Evolutionary conservation across 2,888 invertebrate species (phyloP).

Genomic region (Macrosoma leucophasiata): DNA sequence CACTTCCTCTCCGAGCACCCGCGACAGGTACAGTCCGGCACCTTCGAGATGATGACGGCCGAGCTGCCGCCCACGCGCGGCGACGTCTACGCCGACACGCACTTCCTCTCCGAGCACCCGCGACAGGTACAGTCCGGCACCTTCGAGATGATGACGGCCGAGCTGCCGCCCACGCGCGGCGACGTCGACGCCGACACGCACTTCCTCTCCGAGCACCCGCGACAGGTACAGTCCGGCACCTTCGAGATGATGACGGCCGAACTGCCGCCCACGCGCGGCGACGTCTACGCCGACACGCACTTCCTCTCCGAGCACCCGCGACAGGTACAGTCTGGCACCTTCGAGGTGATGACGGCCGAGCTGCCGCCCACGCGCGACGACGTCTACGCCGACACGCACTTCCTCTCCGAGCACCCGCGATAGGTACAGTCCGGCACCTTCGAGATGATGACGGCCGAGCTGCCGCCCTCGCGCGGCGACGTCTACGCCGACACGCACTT

Average conservation of each 20-base stretch:
- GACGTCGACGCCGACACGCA: slow-evolving; percentile 56
- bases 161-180: slow-evolving; percentile 70
- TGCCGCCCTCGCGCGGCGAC: slow-evolving; percentile 59
- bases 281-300: slow-evolving; percentile 56
- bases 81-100: slow-evolving; percentile 54
- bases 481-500: slow-evolving; percentile 57
- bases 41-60: slow-evolving; percentile 89
- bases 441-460: slow-evolving; percentile 86
- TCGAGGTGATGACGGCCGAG: slow-evolving; percentile 87
- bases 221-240: slow-evolving; percentile 88
- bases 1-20: slow-evolving; percentile 26
- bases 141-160: slow-evolving; percentile 88
- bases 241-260: slow-evolving; percentile 90
- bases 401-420: slow-evolving; percentile 22
- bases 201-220: slow-evolving; percentile 24
- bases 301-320: slow-evolving; percentile 24
- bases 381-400: slow-evolving; percentile 56
- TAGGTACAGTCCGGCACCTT: slow-evolving; percentile 91
- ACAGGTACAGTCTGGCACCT: slow-evolving; percentile 90
- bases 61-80: slow-evolving; percentile 74
- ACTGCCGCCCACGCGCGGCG: slow-evolving; percentile 64
- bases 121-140: slow-evolving; percentile 90
- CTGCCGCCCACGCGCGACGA: slow-evolving; percentile 64
- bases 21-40: too few species aligned
- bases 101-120: slow-evolving; percentile 26